phyloP scores from a whole-genome alignment of 1,140 invertebrate species.

The Drosophila quadrilineata region DNA sequence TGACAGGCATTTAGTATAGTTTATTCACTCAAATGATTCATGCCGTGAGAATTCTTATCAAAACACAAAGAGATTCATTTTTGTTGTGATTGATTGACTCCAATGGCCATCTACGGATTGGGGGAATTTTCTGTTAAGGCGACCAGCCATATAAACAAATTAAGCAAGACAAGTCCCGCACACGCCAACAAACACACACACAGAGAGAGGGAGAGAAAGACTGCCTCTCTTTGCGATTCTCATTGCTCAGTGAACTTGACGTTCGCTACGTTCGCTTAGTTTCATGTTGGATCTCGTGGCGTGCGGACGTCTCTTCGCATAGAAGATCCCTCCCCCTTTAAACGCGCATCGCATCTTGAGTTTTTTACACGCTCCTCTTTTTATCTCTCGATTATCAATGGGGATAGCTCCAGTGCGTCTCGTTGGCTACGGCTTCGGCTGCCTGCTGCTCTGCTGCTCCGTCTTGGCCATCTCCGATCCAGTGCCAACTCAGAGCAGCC shows the following conservation, averaged over 20 bases:
- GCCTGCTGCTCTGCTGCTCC: not conserved
- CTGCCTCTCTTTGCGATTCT: not conserved
- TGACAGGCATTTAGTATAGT: not conserved
- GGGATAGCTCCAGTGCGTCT: not conserved
- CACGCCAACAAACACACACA: too few species aligned
- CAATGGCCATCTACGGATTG: conserved; percentile 6
- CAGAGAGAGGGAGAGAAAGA: not conserved
- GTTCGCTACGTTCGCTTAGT: conserved; percentile 23
- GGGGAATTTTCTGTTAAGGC: conserved; percentile 28
- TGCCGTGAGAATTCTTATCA: not conserved
- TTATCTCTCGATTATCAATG: not conserved
- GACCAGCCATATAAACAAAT: conserved; percentile 42
- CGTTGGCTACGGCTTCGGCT: not conserved
- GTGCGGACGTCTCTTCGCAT: too few species aligned
- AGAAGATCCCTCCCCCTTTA: too few species aligned
- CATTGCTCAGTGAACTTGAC: not conserved
- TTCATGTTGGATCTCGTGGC: conserved; percentile 16
- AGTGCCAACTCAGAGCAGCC: not conserved
- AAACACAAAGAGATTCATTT: too few species aligned
- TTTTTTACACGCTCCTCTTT: too few species aligned
- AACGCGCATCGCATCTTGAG: too few species aligned
- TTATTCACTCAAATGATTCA: not conserved
- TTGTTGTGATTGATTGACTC: conserved; percentile 45
- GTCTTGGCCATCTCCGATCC: not conserved
- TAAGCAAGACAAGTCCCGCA: conserved; percentile 24